phyloP scores from a whole-genome alignment of 1,140 invertebrate genomes.

The Lepidurus packardi region DNA sequence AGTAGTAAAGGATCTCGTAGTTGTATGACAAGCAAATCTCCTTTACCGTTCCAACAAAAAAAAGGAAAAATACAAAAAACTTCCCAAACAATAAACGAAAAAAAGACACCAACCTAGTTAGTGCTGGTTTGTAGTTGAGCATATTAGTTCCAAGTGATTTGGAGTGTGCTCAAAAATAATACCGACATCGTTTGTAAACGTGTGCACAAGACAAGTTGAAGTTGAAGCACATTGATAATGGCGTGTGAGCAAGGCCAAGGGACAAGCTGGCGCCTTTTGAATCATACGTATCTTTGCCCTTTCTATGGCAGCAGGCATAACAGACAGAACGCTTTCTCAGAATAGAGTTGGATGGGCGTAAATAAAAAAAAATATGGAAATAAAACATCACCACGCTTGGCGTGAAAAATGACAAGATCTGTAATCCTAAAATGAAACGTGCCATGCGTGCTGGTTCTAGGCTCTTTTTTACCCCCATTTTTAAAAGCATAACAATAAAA shows the following conservation, averaged over 20 bases:
- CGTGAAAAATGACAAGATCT: slow-evolving; percentile 9
- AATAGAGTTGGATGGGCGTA: background rate
- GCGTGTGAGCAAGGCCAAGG: slow-evolving; percentile 15
- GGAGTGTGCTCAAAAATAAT: slow-evolving; percentile 5
- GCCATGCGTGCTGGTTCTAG: background rate
- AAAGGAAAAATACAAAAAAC: background rate
- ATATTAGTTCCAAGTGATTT: slow-evolving; percentile 9
- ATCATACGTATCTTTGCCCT: slow-evolving; percentile 23
- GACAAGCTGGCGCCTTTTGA: slow-evolving; percentile 23
- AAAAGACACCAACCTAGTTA: background rate
- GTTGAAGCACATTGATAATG: slow-evolving; percentile 19
- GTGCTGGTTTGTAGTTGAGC: slow-evolving; percentile 14
- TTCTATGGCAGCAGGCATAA: slow-evolving; percentile 17
- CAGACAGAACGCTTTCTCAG: slow-evolving; percentile 14
- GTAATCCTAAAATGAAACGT: slow-evolving; percentile 5
- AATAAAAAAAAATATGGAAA: background rate
- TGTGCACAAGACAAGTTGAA: slow-evolving; percentile 21
- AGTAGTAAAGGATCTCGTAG: background rate
- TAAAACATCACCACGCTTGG: slow-evolving; percentile 2
- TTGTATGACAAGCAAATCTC: background rate
- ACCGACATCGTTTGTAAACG: slow-evolving; percentile 18
- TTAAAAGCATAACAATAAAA: slow-evolving; percentile 1
- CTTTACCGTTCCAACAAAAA: background rate
- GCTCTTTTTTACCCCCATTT: background rate
- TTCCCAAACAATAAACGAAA: background rate